These are phyloP conservation scores for Philhelius pedissequus DNA, from an alignment of 2,888 invertebrate genomes.

Conservation along the genomic window DNA sequence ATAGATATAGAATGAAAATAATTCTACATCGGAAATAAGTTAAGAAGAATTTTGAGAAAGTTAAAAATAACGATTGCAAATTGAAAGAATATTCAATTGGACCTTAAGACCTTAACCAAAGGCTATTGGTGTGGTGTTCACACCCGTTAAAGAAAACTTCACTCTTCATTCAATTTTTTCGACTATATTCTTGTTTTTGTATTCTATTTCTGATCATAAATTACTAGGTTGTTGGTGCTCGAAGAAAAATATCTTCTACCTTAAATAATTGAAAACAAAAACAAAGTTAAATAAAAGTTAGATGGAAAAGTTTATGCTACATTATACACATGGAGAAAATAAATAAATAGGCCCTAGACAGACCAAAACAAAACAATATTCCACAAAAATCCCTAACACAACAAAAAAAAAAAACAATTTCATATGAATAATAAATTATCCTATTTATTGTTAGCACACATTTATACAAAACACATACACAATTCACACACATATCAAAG, in stretches of 20 bases:
- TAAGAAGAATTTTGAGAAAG: no score
- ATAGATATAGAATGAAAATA: no score
- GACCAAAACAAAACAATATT: constrained; percentile 5
- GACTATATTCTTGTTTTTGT: no score
- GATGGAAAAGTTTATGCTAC: background rate
- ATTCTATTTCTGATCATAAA: no score
- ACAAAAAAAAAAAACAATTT: constrained; percentile 37
- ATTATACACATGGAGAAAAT: background rate
- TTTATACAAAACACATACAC: background rate
- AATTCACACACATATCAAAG: no score
- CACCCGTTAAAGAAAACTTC: no score
- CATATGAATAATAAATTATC: constrained; percentile 59
- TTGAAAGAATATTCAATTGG: no score
- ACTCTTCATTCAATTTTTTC: no score
- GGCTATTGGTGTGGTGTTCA: no score
- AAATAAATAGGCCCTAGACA: background rate
- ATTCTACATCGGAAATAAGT: no score
- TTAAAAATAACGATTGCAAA: no score
- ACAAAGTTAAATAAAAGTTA: background rate
- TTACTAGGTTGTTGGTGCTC: background rate
- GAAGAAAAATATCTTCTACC: background rate
- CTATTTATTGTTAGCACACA: constrained; percentile 56
- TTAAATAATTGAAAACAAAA: background rate
- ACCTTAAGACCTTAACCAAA: no score
- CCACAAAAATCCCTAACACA: constrained; percentile 12